A percentile compares a stretch with the other conserved stretches of the same genome.
Evolutionary conservation across 2,113 vertebrate species (phyloP).

Genomic region (Gnathonemus echidnorhynchus): DNA sequence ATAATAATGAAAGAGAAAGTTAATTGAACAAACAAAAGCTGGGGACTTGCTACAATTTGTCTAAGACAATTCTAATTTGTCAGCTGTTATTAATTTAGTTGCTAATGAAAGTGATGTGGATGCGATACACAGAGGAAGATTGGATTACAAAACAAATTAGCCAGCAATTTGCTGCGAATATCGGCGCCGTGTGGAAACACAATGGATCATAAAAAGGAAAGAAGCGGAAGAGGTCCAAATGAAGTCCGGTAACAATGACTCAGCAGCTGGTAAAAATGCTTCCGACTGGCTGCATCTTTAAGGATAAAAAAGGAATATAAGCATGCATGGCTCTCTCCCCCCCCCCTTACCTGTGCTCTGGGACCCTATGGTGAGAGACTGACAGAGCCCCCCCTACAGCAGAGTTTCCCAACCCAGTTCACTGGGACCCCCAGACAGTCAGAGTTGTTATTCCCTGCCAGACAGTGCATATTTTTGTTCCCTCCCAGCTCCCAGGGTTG

Average conservation of each 20-base stretch:
- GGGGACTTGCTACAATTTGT: slow-evolving; percentile 14
- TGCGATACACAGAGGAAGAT: slow-evolving; percentile 7
- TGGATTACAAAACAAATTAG: slow-evolving; percentile 17
- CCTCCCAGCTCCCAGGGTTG: neutral
- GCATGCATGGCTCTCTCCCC: neutral
- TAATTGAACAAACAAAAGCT: slow-evolving; percentile 15
- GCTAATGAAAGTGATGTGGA: slow-evolving; percentile 17
- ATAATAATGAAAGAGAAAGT: slow-evolving; percentile 15
- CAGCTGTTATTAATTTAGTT: slow-evolving; percentile 15
- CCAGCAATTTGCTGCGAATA: neutral
- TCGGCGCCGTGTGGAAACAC: neutral
- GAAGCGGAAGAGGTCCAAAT: neutral
- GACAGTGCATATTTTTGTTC: neutral
- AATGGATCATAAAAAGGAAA: neutral
- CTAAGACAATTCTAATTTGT: slow-evolving; percentile 20
- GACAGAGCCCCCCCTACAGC: neutral
- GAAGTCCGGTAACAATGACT: neutral
- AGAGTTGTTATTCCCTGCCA: neutral
- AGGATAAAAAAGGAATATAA: neutral
- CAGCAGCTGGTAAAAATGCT: neutral
- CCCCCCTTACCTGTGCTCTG: too few relatives aligned
- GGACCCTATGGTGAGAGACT: neutral
- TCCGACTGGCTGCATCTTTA: neutral
- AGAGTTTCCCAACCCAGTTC: neutral
- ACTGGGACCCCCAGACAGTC: neutral